phyloP scores from a whole-genome alignment of 2,797 vertebrate species.

The Xiphorhynchus erythropygius region DNA sequence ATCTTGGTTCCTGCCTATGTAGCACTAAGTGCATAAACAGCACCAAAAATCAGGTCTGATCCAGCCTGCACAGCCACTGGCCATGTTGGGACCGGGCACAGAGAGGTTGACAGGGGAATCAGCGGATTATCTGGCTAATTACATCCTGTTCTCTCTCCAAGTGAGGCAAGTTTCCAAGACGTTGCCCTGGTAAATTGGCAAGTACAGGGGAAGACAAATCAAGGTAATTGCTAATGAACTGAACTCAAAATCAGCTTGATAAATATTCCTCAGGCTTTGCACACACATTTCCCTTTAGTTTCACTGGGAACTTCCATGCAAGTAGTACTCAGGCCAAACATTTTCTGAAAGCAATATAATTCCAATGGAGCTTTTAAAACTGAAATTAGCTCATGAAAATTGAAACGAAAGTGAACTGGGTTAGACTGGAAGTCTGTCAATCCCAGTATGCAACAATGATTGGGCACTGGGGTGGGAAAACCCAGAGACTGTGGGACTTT shows the following conservation, averaged over 20 bases:
- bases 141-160: slow-evolving; percentile 53
- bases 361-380: background rate
- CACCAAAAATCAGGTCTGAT: slow-evolving; percentile 44
- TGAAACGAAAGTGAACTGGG: background rate
- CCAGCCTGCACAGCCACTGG: slow-evolving; percentile 23
- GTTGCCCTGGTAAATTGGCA: slow-evolving; percentile 50
- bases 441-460: background rate
- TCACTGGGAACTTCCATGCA: background rate
- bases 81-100: background rate
- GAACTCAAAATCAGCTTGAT: slow-evolving; percentile 19
- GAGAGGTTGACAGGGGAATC: slow-evolving; percentile 3
- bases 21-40: slow-evolving; percentile 3
- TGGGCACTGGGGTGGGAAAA: background rate
- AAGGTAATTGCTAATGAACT: slow-evolving; percentile 48
- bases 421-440: background rate
- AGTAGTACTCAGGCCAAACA: background rate
- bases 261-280: slow-evolving; percentile 33
- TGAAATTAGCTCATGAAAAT: background rate
- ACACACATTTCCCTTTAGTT: background rate
- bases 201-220: slow-evolving; percentile 11
- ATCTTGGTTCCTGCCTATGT: background rate
- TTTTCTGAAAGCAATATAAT: background rate
- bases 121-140: slow-evolving; percentile 63
- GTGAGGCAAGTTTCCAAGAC: background rate
- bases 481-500: background rate